phyloP scores from a whole-genome alignment of 2,888 invertebrate genomes.

The Mycalesis mineus region DNA sequence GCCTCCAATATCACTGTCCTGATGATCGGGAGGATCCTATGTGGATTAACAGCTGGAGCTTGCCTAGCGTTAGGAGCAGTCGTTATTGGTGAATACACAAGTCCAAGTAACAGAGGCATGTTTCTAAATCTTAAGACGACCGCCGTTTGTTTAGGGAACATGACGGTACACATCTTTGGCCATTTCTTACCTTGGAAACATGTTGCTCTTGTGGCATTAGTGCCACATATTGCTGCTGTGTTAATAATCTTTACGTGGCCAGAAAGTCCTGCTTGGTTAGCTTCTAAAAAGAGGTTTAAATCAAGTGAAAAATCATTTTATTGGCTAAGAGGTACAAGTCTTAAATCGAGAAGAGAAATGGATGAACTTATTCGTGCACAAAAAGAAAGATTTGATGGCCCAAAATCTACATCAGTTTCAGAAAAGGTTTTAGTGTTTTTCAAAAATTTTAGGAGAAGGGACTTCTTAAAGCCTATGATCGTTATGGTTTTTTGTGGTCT shows the following conservation, averaged over 20 bases:
- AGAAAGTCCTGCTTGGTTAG: slow-evolving; percentile 81
- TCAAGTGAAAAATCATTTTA: slow-evolving; percentile 70
- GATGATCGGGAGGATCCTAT: slow-evolving; percentile 41
- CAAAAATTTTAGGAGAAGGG: slow-evolving; percentile 44
- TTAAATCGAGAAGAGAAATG: slow-evolving; percentile 37
- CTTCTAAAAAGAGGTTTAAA: slow-evolving; percentile 63
- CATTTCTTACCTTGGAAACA: slow-evolving; percentile 44
- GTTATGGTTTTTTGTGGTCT: slow-evolving; percentile 41
- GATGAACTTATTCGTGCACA: slow-evolving; percentile 44
- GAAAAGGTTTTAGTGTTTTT: slow-evolving; percentile 32
- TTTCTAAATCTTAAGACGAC: slow-evolving; percentile 54
- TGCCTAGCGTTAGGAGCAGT: slow-evolving; percentile 47
- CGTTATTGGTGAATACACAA: slow-evolving; percentile 52
- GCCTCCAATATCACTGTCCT: slow-evolving; percentile 38
- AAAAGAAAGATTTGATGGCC: slow-evolving; percentile 31
- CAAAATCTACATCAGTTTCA: slow-evolving; percentile 17
- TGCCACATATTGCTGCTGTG: slow-evolving; percentile 40
- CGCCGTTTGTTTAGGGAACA: slow-evolving; percentile 44
- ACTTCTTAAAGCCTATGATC: slow-evolving; percentile 49
- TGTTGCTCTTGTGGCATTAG: slow-evolving; percentile 38
- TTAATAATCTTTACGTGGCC: slow-evolving; percentile 63
- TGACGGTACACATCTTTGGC: slow-evolving; percentile 42
- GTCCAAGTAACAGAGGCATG: slow-evolving; percentile 51
- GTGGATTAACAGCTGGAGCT: slow-evolving; percentile 43
- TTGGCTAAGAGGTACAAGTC: slow-evolving; percentile 65